These are phyloP conservation scores for Ditula angustiorana DNA, from an alignment of 2,888 invertebrate species.

Conservation along the genomic window DNA sequence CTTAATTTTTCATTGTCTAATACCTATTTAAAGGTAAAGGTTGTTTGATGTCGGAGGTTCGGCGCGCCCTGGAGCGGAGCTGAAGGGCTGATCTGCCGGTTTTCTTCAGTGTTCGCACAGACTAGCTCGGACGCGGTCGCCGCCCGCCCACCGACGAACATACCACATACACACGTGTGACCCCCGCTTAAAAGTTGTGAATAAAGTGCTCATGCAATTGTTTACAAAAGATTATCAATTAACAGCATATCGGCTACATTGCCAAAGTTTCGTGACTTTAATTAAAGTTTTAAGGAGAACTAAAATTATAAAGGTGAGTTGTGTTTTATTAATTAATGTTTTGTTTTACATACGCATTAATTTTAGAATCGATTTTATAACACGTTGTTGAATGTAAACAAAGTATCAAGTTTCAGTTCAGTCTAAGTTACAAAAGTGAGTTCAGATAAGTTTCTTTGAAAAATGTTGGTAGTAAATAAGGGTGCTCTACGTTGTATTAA, in stretches of 20 bases:
- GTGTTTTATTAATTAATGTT: background rate
- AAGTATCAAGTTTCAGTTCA: no score
- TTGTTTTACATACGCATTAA: no score
- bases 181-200: background rate
- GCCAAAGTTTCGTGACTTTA: background rate
- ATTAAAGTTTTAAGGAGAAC: background rate
- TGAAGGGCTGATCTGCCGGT: slow-evolving; percentile 26
- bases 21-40: slow-evolving; percentile 4
- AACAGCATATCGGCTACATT: background rate
- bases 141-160: background rate
- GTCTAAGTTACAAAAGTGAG: no score
- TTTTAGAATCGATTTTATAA: no score
- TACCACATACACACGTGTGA: slow-evolving; percentile 5
- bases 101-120: slow-evolving; percentile 27
- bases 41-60: slow-evolving; percentile 13
- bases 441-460: no score
- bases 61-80: slow-evolving; percentile 11
- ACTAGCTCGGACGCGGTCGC: slow-evolving; percentile 26
- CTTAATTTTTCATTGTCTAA: no score
- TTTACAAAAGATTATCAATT: background rate
- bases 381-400: no score
- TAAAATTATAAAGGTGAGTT: background rate
- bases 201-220: background rate
- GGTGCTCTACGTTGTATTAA: no score
- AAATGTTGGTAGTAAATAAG: no score